Conservation (phyloP, 2,797 vertebrate genomes). For the Huso huso region DNA sequence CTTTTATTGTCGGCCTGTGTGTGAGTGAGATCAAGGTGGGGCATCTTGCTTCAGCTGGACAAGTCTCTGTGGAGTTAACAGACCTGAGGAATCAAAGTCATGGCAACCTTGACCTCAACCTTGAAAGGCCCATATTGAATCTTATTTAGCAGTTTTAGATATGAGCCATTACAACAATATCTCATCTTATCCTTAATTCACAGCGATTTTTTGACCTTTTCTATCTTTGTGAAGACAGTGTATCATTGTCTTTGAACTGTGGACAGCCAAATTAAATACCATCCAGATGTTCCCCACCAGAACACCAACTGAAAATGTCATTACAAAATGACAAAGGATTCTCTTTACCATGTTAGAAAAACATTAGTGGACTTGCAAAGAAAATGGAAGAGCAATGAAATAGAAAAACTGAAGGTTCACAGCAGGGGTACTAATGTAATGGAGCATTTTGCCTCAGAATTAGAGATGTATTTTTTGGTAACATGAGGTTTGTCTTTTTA, state of each 20-base stretch:
- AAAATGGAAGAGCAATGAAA: not conserved
- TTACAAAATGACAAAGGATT: not conserved
- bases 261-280: constrained; percentile 61
- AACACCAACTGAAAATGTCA: constrained; percentile 17
- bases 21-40: not conserved
- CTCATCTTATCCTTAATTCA: constrained; percentile 14
- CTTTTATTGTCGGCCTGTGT: too few relatives aligned
- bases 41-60: not conserved
- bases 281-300: constrained; percentile 57
- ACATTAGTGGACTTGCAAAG: not conserved
- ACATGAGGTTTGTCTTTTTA: too few relatives aligned
- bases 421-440: too few relatives aligned
- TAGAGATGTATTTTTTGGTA: too few relatives aligned
- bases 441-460: too few relatives aligned
- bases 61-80: not conserved
- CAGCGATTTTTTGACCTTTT: constrained; percentile 12
- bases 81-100: constrained; percentile 7
- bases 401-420: not conserved
- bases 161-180: constrained; percentile 20
- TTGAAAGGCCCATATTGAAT: constrained; percentile 7
- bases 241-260: constrained; percentile 60
- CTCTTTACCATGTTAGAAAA: not conserved
- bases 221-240: constrained; percentile 36
- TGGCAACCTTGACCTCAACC: constrained; percentile 19
- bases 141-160: constrained; percentile 7